Conservation (phyloP, 2,797 vertebrate species). For the Neosalanx taihuensis region DNA sequence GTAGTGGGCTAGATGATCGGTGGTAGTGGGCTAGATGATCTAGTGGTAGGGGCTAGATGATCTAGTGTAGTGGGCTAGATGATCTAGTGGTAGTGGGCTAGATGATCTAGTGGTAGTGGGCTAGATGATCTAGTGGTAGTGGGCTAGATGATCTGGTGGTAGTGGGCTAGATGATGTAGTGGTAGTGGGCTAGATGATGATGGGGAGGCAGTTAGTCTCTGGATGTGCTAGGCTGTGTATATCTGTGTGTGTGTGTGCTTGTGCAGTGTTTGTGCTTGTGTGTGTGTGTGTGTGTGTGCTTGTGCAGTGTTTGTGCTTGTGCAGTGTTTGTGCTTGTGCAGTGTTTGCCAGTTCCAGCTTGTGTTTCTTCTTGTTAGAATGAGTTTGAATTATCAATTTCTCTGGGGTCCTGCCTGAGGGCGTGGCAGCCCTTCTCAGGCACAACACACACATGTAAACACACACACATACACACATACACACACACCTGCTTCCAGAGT, state of each 20-base stretch:
- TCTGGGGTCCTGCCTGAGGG: neutral
- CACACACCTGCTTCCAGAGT: neutral
- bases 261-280: neutral
- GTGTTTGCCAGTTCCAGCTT: neutral
- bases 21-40: no score
- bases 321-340: neutral
- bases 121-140: no score
- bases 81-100: no score
- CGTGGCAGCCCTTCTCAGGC: conserved; percentile 2
- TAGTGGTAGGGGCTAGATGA: neutral
- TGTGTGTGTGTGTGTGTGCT: neutral
- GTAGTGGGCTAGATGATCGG: no score
- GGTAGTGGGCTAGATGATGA: neutral
- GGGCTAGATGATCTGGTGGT: no score
- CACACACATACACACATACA: conserved; percentile 3
- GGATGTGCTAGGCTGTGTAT: neutral
- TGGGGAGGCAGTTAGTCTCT: no score
- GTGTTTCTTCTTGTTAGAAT: neutral
- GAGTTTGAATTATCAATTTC: neutral
- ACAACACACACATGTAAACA: conserved; percentile 7
- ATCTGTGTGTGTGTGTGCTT: neutral
- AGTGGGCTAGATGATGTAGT: no score
- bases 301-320: no score
- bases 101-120: no score
- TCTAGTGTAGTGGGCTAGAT: neutral